Evolutionary conservation across 2,888 invertebrate species (phyloP).

Genomic region (Alloscopus bannaensis): DNA sequence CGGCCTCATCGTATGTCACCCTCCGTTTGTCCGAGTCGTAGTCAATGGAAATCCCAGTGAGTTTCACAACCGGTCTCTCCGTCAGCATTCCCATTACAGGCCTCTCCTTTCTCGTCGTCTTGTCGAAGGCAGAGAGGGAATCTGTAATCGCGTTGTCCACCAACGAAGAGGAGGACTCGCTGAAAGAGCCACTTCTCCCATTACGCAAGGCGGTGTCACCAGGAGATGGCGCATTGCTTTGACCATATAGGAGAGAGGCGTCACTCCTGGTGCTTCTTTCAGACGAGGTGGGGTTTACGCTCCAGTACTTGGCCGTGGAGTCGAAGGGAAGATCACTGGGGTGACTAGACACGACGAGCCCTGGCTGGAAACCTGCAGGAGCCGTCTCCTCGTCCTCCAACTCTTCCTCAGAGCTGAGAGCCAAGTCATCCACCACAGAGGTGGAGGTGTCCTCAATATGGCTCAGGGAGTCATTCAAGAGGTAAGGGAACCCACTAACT

Average conservation of each 20-base stretch:
- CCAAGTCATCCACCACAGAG: constrained; percentile 40
- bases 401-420: constrained; percentile 41
- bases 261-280: too few relatives aligned
- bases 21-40: constrained; percentile 66
- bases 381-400: constrained; percentile 34
- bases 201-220: too few relatives aligned
- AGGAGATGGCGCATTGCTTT: too few relatives aligned
- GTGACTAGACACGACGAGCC: too few relatives aligned
- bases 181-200: too few relatives aligned
- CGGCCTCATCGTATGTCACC: constrained; percentile 47
- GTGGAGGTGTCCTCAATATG: background rate
- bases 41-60: constrained; percentile 63
- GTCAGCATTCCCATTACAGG: background rate
- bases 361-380: too few relatives aligned
- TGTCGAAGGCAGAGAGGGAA: background rate
- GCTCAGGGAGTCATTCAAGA: background rate
- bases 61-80: constrained; percentile 22
- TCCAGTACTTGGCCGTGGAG: background rate
- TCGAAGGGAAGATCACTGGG: too few relatives aligned
- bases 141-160: too few relatives aligned
- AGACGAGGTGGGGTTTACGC: background rate
- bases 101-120: background rate
- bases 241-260: too few relatives aligned
- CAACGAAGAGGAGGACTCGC: too few relatives aligned
- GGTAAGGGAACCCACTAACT: constrained; percentile 29